Evolutionary conservation across 37 sponge, comb jelly and placozoan genomes (phyloP).

Genomic region (Spongilla lacustris): DNA sequence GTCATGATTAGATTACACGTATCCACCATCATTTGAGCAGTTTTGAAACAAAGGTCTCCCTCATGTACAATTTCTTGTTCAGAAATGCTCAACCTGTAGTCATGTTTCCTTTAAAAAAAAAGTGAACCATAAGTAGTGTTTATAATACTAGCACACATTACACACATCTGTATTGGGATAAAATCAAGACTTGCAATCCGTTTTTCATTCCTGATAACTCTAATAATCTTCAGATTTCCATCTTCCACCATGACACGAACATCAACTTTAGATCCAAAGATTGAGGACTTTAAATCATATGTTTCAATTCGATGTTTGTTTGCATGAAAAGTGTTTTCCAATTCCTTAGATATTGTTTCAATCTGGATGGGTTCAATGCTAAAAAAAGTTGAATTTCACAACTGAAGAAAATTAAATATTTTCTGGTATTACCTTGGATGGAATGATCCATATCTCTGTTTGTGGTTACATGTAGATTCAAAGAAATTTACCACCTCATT

Average conservation of each 20-base stretch:
- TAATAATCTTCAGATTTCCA: too few species aligned
- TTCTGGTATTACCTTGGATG: neutral
- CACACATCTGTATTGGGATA: neutral
- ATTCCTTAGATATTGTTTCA: neutral
- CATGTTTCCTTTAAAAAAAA: neutral
- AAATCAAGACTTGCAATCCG: too few species aligned
- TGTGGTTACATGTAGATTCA: neutral
- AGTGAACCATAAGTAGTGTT: neutral
- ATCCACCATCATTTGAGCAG: neutral
- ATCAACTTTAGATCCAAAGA: too few species aligned
- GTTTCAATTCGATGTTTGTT: neutral
- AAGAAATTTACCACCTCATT: neutral
- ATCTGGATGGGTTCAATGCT: neutral
- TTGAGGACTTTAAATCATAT: neutral
- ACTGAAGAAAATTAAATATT: neutral
- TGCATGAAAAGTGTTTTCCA: neutral
- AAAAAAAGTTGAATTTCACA: neutral
- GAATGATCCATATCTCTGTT: neutral
- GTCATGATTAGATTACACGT: neutral
- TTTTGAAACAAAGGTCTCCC: neutral
- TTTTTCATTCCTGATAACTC: too few species aligned
- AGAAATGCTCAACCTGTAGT: neutral
- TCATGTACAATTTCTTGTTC: conserved; percentile 2
- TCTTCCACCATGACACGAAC: too few species aligned
- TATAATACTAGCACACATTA: neutral